Base-by-base conservation (phyloP, 2,113 vertebrate genomes). In the Epinephelus cyanopodus region DNA sequence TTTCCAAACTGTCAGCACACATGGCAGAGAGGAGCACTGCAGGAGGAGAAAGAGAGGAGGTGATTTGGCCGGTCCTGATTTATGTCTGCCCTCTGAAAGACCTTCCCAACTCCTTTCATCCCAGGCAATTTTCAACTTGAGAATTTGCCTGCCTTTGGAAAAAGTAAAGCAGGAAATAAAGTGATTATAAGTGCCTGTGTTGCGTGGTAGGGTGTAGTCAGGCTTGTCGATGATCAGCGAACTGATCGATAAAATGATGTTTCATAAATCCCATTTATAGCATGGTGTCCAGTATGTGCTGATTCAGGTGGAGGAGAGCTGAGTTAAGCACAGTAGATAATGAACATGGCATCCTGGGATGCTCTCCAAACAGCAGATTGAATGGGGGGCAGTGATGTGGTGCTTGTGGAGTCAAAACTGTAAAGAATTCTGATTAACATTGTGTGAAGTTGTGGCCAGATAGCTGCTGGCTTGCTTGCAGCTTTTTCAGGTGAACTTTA, bases 231-330 rank as follows among this genome's bases (percentile, higher is more conserved):
- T 65, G 64, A 69, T 77, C 80, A 67, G 27, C 21, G 84, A 74
- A 65, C 39, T 12, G 63, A 90, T 92, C 83, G 10, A 90, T 92
- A 63, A 82, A 66, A 76, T 60, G 56, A 81, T 63, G 39, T 83
- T 89, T 89, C 83, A 89, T 92, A 86, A 89, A 87, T 90, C 77
- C 66, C n/a, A 23, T 78, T 72, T 76, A 87, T 70, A 64, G 70
- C 73, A 47, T 19, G n/a, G 77, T 52, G 45, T 65, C 37, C 15
- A 29, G 65, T 65, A 89, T 86, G 81, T 86, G 87, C 90, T 89
- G 85, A 89, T 61, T 77, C 90, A 87, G 85, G 56, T 58, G 66
- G 53, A 39, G 79, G 27, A 53, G 60, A 62, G 74, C 69, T 23
- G 65, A 79, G 82, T 76, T 72, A 72, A 89, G 64, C 61, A 39